Conservation (phyloP, 2,888 invertebrate genomes). For the Chrysolina oricalcia region DNA sequence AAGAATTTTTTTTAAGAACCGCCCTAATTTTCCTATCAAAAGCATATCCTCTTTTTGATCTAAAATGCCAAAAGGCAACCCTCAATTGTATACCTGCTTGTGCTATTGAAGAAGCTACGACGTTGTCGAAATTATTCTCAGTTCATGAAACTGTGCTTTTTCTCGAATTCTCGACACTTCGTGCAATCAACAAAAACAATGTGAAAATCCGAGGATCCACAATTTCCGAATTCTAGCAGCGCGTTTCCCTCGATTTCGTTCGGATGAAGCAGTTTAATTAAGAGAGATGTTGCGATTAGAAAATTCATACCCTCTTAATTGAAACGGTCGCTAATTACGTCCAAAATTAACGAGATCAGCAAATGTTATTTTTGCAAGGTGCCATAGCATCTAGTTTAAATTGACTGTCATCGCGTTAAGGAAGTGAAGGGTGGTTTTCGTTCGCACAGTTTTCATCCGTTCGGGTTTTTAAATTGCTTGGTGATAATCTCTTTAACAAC, state of each 20-base stretch:
- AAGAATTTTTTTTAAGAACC: no score
- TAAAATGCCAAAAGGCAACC: no score
- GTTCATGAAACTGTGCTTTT: background rate
- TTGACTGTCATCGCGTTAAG: conserved; percentile 27
- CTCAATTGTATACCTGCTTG: no score
- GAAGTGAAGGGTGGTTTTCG: background rate
- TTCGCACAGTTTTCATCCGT: background rate
- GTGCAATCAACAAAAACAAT: background rate
- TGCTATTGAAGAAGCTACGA: no score
- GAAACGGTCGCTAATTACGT: conserved; percentile 51
- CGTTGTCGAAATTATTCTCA: background rate
- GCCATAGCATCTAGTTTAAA: conserved; percentile 22
- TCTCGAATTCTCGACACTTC: background rate
- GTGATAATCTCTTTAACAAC: no score
- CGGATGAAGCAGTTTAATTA: conserved; percentile 52
- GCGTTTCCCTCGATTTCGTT: conserved; percentile 19
- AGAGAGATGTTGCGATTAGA: conserved; percentile 58
- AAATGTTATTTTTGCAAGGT: conserved; percentile 42
- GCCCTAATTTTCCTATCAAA: no score
- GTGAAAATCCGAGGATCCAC: background rate
- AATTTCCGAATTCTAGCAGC: conserved; percentile 17
- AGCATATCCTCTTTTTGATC: no score
- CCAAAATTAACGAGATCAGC: conserved; percentile 59
- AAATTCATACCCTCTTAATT: conserved; percentile 63
- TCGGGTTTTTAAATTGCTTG: no score